Conservation (phyloP, 2,888 invertebrate genomes). For the Heliconius charithonia region DNA sequence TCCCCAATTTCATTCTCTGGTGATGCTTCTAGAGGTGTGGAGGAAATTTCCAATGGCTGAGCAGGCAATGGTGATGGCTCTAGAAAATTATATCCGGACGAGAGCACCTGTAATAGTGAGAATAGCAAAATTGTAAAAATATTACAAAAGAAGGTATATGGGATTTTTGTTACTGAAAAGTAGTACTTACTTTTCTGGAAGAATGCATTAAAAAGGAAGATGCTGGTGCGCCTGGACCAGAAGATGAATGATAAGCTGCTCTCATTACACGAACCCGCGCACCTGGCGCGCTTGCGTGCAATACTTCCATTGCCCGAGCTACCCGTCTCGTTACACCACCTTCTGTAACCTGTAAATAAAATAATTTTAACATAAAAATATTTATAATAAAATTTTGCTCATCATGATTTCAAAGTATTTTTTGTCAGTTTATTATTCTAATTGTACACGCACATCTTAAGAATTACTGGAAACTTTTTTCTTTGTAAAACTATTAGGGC, state of each 20-base stretch:
- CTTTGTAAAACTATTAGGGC: background rate
- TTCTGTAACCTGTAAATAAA: constrained; percentile 68
- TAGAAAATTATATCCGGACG: constrained; percentile 73
- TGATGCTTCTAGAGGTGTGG: constrained; percentile 68
- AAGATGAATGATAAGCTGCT: constrained; percentile 81
- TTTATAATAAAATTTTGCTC: background rate
- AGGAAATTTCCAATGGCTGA: constrained; percentile 77
- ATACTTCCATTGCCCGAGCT: constrained; percentile 86
- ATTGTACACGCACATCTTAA: background rate
- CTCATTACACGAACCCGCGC: constrained; percentile 89
- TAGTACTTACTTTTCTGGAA: constrained; percentile 59
- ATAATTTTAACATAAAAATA: background rate
- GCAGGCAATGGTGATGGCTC: constrained; percentile 64
- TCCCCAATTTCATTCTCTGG: constrained; percentile 62
- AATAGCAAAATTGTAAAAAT: constrained; percentile 51
- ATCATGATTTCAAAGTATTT: background rate
- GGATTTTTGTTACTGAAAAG: background rate
- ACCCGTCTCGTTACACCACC: constrained; percentile 80
- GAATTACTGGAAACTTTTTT: background rate
- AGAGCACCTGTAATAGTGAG: constrained; percentile 64
- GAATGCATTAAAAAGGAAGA: constrained; percentile 77
- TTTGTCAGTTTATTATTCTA: too few species aligned
- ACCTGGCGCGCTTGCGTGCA: constrained; percentile 87
- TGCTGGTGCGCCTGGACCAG: constrained; percentile 69
- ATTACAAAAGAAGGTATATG: background rate